Evolutionary conservation across 2,888 invertebrate genomes (phyloP).

Genomic region (Rhagonycha fulva): DNA sequence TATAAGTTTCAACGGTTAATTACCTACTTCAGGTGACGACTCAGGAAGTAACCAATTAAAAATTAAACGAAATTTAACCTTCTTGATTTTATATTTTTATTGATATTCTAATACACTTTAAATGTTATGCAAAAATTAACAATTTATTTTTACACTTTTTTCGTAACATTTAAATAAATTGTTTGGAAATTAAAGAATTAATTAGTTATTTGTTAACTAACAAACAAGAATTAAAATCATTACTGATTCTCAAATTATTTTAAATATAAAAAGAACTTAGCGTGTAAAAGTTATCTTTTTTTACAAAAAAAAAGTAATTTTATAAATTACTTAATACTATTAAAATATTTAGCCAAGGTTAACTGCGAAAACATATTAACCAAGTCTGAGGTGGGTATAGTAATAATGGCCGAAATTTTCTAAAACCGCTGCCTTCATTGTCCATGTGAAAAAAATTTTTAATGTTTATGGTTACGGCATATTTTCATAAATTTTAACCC

Average conservation of each 20-base stretch:
- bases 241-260: background rate
- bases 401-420: background rate
- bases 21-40: background rate
- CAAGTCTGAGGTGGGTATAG: background rate
- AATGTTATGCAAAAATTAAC: background rate
- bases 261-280: background rate
- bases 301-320: background rate
- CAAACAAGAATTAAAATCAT: background rate
- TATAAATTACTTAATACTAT: background rate
- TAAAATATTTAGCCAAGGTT: background rate
- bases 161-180: background rate
- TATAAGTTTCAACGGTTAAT: background rate
- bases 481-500: too few species aligned
- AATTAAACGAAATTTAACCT: background rate
- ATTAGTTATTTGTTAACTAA: background rate
- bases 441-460: too few species aligned
- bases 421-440: background rate
- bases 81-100: background rate
- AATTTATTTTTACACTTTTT: background rate
- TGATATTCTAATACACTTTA: background rate
- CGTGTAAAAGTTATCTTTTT: background rate
- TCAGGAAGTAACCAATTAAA: background rate
- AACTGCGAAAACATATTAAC: background rate
- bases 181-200: background rate
- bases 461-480: too few species aligned